Conservation (phyloP, 1,140 invertebrate genomes). For the Ladona fulva region DNA sequence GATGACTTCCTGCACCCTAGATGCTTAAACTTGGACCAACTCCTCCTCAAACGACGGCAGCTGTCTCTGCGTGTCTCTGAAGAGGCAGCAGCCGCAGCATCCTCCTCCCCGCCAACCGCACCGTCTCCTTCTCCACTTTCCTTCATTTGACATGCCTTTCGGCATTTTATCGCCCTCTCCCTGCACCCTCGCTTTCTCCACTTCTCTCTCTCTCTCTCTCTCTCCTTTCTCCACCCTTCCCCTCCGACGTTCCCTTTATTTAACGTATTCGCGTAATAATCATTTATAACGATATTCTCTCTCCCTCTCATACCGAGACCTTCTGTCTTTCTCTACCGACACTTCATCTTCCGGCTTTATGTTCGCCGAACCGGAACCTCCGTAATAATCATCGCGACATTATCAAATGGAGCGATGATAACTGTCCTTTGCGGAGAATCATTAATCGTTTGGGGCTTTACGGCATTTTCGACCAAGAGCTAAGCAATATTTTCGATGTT, state of each 20-base stretch:
- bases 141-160: not conserved
- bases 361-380: too few species aligned
- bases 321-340: too few species aligned
- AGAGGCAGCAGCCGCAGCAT: not conserved
- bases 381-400: too few species aligned
- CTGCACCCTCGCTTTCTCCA: not conserved
- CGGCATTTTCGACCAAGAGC: too few species aligned
- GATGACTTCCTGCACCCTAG: slow-evolving; percentile 7
- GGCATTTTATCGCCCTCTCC: not conserved
- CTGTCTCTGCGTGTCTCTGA: not conserved
- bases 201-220: not conserved
- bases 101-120: not conserved
- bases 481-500: too few species aligned
- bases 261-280: too few species aligned
- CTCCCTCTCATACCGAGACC: too few species aligned
- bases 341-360: too few species aligned
- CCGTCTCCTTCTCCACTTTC: not conserved
- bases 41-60: not conserved
- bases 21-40: slow-evolving; percentile 5
- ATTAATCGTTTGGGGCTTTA: too few species aligned
- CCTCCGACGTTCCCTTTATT: not conserved
- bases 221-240: not conserved
- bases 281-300: too few species aligned
- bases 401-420: too few species aligned
- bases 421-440: too few species aligned